Evolutionary conservation across 2,888 invertebrate species (phyloP).

Genomic region (Selenia dentaria): DNA sequence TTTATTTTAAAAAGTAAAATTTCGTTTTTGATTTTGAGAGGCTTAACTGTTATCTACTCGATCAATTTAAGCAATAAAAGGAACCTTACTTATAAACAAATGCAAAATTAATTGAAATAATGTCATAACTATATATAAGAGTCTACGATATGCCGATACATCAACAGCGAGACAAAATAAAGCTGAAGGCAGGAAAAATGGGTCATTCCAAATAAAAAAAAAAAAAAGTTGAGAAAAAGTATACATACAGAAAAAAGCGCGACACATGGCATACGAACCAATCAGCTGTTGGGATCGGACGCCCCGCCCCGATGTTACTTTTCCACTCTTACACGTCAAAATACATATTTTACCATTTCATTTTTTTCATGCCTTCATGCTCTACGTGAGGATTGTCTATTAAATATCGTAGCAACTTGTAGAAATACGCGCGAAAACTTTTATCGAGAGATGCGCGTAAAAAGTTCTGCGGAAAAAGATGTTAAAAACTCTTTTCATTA

Average conservation of each 20-base stretch:
- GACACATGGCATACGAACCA: conserved; percentile 74
- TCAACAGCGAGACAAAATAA: no score
- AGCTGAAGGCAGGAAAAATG: conserved; percentile 19
- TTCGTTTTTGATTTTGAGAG: no score
- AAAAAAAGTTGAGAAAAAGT: conserved; percentile 46
- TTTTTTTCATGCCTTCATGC: conserved; percentile 37
- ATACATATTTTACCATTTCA: conserved; percentile 62
- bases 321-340: conserved; percentile 73
- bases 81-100: no score
- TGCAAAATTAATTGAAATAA: no score
- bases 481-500: background rate
- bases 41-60: no score
- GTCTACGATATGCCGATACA: no score
- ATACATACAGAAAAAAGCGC: conserved; percentile 76
- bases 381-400: no score
- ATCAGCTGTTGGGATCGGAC: conserved; percentile 70
- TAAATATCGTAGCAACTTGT: background rate
- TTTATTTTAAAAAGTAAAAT: no score
- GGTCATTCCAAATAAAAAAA: conserved; percentile 27
- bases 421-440: conserved; percentile 30
- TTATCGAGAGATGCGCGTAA: conserved; percentile 5
- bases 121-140: no score
- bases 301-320: conserved; percentile 76
- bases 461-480: no score
- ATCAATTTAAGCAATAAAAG: no score